phyloP scores from a whole-genome alignment of 2,888 invertebrate genomes.

The Meta bourneti region DNA sequence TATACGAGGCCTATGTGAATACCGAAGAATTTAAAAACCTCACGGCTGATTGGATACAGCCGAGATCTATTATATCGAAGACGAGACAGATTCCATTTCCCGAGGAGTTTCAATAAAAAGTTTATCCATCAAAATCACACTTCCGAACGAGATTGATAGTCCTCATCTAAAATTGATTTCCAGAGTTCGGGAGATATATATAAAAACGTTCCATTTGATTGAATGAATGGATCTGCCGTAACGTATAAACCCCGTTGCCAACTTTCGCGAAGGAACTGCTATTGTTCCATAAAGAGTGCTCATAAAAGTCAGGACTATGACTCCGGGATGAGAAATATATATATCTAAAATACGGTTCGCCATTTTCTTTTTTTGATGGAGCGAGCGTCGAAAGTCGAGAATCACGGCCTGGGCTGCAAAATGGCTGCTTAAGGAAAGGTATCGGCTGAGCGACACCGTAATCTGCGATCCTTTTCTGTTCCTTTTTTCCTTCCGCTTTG shows the following conservation, averaged over 20 bases:
- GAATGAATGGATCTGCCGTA: background rate
- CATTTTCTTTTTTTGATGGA: background rate
- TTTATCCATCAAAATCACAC: conserved; percentile 37
- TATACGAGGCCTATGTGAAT: background rate
- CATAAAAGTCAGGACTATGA: background rate
- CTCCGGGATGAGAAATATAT: background rate
- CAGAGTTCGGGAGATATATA: background rate
- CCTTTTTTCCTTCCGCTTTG: conserved; percentile 12
- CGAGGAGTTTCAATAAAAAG: background rate
- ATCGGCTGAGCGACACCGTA: conserved; percentile 21
- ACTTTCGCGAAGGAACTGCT: background rate
- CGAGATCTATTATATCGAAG: background rate
- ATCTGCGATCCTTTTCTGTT: conserved; percentile 24
- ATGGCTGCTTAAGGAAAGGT: conserved; percentile 35
- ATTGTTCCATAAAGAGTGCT: background rate
- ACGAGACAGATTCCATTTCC: background rate
- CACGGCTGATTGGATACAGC: background rate
- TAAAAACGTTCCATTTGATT: background rate
- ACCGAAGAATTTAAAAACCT: background rate
- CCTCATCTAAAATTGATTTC: conserved; percentile 34
- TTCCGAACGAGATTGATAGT: conserved; percentile 34
- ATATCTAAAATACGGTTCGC: background rate
- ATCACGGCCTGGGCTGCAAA: conserved; percentile 10
- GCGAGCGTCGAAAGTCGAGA: background rate
- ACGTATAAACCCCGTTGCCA: background rate